These are phyloP conservation scores for Oxyura jamaicensis DNA, from an alignment of 2,113 vertebrate genomes.

Conservation along the genomic window DNA sequence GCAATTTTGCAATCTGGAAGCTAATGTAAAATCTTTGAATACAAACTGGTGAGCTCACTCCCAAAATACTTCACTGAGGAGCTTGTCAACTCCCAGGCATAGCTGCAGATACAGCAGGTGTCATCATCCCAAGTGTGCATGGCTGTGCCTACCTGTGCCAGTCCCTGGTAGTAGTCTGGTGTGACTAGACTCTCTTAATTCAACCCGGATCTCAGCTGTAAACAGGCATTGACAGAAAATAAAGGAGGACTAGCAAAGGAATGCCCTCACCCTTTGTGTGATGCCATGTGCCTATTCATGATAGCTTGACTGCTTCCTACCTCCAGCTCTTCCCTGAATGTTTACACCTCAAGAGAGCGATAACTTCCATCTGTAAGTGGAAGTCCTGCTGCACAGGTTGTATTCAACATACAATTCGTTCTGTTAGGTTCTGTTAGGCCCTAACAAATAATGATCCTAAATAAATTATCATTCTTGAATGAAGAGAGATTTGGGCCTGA, in stretches of 20 bases:
- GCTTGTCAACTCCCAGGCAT: rapidly evolving
- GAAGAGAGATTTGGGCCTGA: not conserved
- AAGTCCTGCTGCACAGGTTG: not conserved
- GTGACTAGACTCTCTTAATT: not conserved
- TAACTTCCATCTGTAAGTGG: not conserved
- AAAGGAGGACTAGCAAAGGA: not conserved
- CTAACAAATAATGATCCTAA: too few relatives aligned
- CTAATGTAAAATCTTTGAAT: not conserved
- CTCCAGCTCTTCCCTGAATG: not conserved
- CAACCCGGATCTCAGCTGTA: not conserved
- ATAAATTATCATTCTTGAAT: not conserved
- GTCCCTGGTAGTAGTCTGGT: not conserved
- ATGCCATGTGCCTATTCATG: not conserved
- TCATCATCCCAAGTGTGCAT: rapidly evolving
- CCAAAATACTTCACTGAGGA: not conserved
- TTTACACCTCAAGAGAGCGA: not conserved
- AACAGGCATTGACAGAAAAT: not conserved
- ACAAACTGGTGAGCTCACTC: not conserved
- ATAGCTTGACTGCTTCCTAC: not conserved
- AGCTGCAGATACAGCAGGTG: rapidly evolving
- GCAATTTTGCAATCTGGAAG: not conserved
- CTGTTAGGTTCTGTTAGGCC: too few relatives aligned
- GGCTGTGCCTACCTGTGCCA: not conserved
- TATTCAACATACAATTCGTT: not conserved
- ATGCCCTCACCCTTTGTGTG: not conserved